Evolutionary conservation across 2,113 vertebrate genomes (phyloP).

Genomic region (Brachirus orientalis): DNA sequence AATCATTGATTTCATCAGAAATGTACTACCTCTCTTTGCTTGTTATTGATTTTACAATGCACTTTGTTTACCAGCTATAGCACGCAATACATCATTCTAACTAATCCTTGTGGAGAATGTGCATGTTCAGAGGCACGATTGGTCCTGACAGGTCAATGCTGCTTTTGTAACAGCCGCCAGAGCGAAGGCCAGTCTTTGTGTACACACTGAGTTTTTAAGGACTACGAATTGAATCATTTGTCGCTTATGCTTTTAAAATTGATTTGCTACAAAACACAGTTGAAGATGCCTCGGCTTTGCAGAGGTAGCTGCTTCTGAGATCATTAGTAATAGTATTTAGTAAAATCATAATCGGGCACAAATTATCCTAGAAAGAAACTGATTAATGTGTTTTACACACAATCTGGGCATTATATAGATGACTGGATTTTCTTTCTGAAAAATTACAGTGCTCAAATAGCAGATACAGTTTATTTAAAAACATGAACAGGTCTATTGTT

Average conservation of each 20-base stretch:
- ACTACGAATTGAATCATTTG: constrained; percentile 62
- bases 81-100: constrained; percentile 44
- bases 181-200: constrained; percentile 71
- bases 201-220: constrained; percentile 51
- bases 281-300: constrained; percentile 27
- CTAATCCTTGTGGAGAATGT: constrained; percentile 57
- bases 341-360: constrained; percentile 57
- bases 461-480: background rate
- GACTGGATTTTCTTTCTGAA: constrained; percentile 10
- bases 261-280: constrained; percentile 69
- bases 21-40: constrained; percentile 43
- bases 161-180: constrained; percentile 55
- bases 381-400: background rate
- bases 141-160: constrained; percentile 49
- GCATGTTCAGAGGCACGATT: constrained; percentile 49
- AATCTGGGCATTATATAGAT: background rate
- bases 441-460: constrained; percentile 7
- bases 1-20: constrained; percentile 51
- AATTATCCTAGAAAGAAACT: constrained; percentile 20
- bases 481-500: too few relatives aligned
- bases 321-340: constrained; percentile 67
- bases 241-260: constrained; percentile 73
- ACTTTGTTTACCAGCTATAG: constrained; percentile 51
- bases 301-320: constrained; percentile 30
- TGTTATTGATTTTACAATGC: constrained; percentile 65